phyloP scores from a whole-genome alignment of 2,113 vertebrate species.

The Ammospiza caudacuta region DNA sequence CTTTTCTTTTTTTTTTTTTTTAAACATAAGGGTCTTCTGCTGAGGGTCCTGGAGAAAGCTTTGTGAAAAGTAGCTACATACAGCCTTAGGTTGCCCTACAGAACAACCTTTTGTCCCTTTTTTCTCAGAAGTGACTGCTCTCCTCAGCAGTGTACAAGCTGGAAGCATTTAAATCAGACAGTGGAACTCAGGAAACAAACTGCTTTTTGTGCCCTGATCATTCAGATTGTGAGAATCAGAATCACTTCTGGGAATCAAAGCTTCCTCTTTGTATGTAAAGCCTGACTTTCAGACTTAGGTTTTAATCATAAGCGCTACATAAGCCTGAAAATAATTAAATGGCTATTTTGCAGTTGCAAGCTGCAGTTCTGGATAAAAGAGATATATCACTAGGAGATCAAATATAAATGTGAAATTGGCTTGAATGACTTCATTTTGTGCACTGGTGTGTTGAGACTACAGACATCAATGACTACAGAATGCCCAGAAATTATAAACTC shows the following conservation, averaged over 20 bases:
- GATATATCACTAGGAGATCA: not conserved
- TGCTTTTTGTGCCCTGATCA: not conserved
- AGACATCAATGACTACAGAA: not conserved
- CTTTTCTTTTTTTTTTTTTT: not conserved
- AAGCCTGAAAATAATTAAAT: not conserved
- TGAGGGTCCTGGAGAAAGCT: not conserved
- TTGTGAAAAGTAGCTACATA: not conserved
- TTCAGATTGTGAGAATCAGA: not conserved
- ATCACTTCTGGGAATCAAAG: not conserved
- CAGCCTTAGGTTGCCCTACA: not conserved
- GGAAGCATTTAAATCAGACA: not conserved
- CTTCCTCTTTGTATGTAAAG: not conserved
- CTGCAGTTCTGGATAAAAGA: not conserved
- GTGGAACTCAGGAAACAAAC: not conserved
- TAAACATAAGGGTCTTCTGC: not conserved
- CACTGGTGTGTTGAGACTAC: not conserved
- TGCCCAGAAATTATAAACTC: not conserved
- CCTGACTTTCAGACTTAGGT: not conserved
- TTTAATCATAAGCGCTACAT: not conserved
- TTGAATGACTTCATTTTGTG: not conserved
- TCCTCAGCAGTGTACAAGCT: not conserved
- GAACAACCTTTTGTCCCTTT: not conserved
- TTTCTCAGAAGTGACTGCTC: not conserved
- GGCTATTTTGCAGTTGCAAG: not conserved
- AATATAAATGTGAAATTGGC: not conserved